Evolutionary conservation across 2,797 vertebrate species (phyloP).

Genomic region (Leontopithecus rosalia): DNA sequence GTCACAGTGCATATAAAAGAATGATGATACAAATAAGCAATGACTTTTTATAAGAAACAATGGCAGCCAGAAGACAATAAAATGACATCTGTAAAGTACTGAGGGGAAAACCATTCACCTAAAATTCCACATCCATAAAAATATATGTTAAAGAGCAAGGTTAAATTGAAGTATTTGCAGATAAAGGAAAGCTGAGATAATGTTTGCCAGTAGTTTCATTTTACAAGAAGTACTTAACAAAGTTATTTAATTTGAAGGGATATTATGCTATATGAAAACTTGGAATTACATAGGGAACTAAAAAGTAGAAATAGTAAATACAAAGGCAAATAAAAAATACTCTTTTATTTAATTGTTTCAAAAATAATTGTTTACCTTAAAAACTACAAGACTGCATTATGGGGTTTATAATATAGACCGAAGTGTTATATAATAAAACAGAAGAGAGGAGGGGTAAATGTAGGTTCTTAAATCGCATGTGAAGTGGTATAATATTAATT

Average conservation of each 20-base stretch:
- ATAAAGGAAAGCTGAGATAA: background rate
- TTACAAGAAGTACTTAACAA: background rate
- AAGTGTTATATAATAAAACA: background rate
- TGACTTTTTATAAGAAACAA: background rate
- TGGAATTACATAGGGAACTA: background rate
- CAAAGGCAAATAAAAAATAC: background rate
- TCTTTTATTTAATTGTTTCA: background rate
- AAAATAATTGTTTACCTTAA: background rate
- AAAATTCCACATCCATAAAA: background rate
- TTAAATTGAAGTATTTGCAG: background rate
- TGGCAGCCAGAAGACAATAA: background rate
- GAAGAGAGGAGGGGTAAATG: background rate
- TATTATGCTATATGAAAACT: background rate
- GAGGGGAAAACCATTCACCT: background rate
- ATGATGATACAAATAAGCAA: background rate
- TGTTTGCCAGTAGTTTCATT: background rate
- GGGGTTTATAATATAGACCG: background rate
- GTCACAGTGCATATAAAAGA: background rate
- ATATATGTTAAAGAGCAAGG: background rate
- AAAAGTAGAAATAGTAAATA: background rate
- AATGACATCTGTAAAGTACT: background rate
- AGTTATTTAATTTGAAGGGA: background rate
- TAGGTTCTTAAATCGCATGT: background rate
- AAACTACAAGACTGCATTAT: background rate
- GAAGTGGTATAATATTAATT: background rate